A percentile compares a stretch with the other conserved stretches of the same genome.
phyloP scores from a whole-genome alignment of 2,797 vertebrate genomes.

The Sciurus vulgaris region DNA sequence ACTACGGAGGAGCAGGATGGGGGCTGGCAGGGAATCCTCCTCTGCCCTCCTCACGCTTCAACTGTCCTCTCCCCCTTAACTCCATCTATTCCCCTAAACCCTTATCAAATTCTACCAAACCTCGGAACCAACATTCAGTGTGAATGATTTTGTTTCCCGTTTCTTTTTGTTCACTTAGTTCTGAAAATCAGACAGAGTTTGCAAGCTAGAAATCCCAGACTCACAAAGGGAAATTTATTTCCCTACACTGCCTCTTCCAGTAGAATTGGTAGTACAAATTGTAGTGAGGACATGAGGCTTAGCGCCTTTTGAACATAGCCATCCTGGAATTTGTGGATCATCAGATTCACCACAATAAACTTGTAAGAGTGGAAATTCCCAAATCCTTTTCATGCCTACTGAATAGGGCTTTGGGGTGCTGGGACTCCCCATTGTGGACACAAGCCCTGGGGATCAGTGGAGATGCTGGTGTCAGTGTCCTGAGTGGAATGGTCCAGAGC shows the following conservation, averaged over 20 bases:
- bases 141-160: neutral
- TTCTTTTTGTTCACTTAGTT: constrained; percentile 34
- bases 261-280: neutral
- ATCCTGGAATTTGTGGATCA: neutral
- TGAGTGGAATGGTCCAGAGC: neutral
- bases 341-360: neutral
- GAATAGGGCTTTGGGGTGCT: neutral
- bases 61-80: accelerated
- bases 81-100: neutral
- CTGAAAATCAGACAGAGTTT: neutral
- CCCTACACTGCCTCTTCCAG: neutral
- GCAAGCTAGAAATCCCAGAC: neutral
- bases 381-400: neutral
- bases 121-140: neutral
- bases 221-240: neutral
- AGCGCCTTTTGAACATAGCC: neutral
- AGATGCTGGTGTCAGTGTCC: neutral
- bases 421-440: neutral
- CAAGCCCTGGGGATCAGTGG: neutral
- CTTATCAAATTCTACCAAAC: neutral
- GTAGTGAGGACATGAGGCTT: neutral
- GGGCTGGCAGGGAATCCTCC: neutral
- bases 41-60: accelerated
- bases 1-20: neutral
- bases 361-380: neutral